Base-by-base conservation (phyloP, 2,113 vertebrate species). In the Psephotus haematonotus region DNA sequence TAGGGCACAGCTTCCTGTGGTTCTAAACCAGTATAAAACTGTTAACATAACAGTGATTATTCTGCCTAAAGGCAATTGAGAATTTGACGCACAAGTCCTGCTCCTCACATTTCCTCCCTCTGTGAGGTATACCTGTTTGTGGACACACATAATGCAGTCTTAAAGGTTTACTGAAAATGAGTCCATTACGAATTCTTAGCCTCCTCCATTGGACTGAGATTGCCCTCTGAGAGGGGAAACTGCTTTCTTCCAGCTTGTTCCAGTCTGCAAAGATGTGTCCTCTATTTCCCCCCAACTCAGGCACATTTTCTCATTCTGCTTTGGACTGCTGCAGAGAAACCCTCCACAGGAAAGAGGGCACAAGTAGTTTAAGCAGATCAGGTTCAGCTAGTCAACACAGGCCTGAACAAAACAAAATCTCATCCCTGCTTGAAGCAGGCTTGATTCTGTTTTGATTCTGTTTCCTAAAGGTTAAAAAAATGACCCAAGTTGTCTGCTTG, bases 401-500 rank as follows among this genome's bases (percentile, higher is more conserved):
- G 13, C 67, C 82, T 33, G 33, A 31, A n/a, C 52, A 81, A 81
- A 75, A 65, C n/a, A 83, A 74, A 91, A 86, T 63, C 19, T 49
- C 81, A 41, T 65, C 31, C 13, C 49, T 41, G 17, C 63, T 82
- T 65, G 62, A 68, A 87, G 82, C 59, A 75, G 37, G 69, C 82
- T 82, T 71, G 25, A 49, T 87, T 35, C 47, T 59, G 8, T 46
- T 95, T 62, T 53, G 37, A 62, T 39, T 81, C 44, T 85, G 13
- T 87, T 95, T 84, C 69, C 65, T 89, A 55, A 91, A 74, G 69
- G 55, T 70, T 93, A 57, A 88, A 88, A 88, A 86, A 83, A 70
- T 67, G 50, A 67, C 49, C 47, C 47, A 27, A 55, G n/a, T 70
- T 80, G 24, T 53, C 37, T 84, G 28, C 19, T 74, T 89, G 77